phyloP scores from a whole-genome alignment of 2,797 vertebrate genomes.

The Syngnathus rostellatus region DNA sequence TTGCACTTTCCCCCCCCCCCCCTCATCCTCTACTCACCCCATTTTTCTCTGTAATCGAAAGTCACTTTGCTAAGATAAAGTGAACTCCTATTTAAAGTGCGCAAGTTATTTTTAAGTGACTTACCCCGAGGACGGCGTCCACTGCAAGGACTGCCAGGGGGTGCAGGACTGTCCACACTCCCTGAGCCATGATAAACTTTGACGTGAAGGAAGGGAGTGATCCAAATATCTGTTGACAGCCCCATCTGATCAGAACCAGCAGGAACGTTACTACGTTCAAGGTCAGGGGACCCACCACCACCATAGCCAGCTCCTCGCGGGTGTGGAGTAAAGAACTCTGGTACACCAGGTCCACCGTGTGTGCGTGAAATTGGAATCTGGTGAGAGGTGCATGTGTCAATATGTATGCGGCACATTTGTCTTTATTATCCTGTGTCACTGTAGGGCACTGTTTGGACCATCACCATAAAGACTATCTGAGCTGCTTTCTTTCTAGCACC shows the following conservation, averaged over 20 bases:
- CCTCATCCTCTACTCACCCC: slow-evolving; percentile 16
- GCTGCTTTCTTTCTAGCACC: background rate
- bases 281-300: slow-evolving; percentile 84
- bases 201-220: slow-evolving; percentile 91
- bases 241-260: slow-evolving; percentile 91
- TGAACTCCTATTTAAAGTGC: slow-evolving; percentile 81
- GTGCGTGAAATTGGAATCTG: slow-evolving; percentile 78
- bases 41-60: slow-evolving; percentile 62
- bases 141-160: slow-evolving; percentile 90
- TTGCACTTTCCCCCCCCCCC: slow-evolving; percentile 34
- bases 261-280: slow-evolving; percentile 78
- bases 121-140: slow-evolving; percentile 95
- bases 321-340: slow-evolving; percentile 80
- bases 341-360: slow-evolving; percentile 86
- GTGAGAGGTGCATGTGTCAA: slow-evolving; percentile 35
- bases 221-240: slow-evolving; percentile 89
- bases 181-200: slow-evolving; percentile 93
- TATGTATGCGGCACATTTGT: slow-evolving; percentile 25
- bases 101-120: slow-evolving; percentile 91
- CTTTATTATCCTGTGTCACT: slow-evolving; percentile 28
- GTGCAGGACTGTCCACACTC: slow-evolving; percentile 92
- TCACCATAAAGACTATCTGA: background rate
- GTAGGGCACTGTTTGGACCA: slow-evolving; percentile 29
- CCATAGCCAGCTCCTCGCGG: slow-evolving; percentile 82
- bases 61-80: slow-evolving; percentile 77